Conservation (phyloP, 1,140 invertebrate species). For the Drosophila repletoides region DNA sequence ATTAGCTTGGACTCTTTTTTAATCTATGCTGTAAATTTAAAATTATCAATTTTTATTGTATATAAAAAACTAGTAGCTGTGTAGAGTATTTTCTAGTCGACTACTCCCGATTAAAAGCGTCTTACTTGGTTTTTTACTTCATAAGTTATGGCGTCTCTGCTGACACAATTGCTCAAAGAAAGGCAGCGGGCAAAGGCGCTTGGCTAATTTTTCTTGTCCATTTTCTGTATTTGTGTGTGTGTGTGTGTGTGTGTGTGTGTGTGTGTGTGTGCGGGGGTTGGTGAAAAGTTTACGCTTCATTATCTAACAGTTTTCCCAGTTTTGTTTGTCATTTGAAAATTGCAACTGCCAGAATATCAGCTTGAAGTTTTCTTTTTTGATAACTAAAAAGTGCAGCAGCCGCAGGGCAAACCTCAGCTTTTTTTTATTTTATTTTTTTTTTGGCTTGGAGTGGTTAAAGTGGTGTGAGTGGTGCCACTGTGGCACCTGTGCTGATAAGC, state of each 20-base stretch:
- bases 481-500: slow-evolving; percentile 47
- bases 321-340: slow-evolving; percentile 24
- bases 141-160: slow-evolving; percentile 8
- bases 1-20: too few species aligned
- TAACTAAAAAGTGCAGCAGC: slow-evolving; percentile 11
- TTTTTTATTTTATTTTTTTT: too few species aligned
- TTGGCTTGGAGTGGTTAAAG: too few species aligned
- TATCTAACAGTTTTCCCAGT: slow-evolving; percentile 33
- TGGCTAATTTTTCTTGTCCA: slow-evolving; percentile 30
- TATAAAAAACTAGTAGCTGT: too few species aligned
- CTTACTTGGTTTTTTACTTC: slow-evolving; percentile 7
- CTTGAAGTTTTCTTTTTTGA: slow-evolving; percentile 44
- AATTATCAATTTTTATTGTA: too few species aligned
- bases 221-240: slow-evolving; percentile 4
- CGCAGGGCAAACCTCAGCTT: too few species aligned
- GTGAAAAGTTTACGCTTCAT: slow-evolving; percentile 60
- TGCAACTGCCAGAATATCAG: too few species aligned
- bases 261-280: slow-evolving; percentile 4
- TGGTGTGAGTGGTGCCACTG: neutral
- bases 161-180: slow-evolving; percentile 25
- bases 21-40: too few species aligned
- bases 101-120: too few species aligned
- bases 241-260: slow-evolving; percentile 4
- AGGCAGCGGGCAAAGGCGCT: slow-evolving; percentile 3
- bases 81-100: too few species aligned